These are phyloP conservation scores for Melitaea cinxia DNA, from an alignment of 1,140 invertebrate genomes.

Conservation along the genomic window DNA sequence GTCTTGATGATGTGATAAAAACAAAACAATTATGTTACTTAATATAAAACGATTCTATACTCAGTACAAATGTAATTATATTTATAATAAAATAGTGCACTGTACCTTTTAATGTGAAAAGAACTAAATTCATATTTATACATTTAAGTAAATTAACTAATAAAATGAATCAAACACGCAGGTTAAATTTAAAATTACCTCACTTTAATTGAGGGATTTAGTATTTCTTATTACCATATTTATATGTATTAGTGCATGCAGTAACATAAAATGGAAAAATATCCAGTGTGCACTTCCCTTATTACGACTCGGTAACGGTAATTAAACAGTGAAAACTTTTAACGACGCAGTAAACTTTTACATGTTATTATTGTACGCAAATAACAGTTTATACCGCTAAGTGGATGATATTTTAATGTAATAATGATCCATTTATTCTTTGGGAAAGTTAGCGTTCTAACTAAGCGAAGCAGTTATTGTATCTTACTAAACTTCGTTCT, in stretches of 20 bases:
- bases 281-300: constrained; percentile 4
- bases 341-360: constrained; percentile 46
- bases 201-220: neutral
- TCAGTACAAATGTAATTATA: no score
- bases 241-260: neutral
- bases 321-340: constrained; percentile 49
- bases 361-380: constrained; percentile 36
- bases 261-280: constrained; percentile 21
- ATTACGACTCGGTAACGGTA: constrained; percentile 22
- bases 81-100: no score
- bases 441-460: constrained; percentile 9
- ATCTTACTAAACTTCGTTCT: constrained; percentile 22
- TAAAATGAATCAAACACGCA: no score
- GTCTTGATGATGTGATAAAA: no score
- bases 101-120: no score
- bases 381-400: constrained; percentile 39
- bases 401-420: constrained; percentile 37
- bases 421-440: constrained; percentile 32
- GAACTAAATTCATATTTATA: no score
- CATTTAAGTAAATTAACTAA: no score
- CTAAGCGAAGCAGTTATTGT: constrained; percentile 13
- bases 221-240: neutral
- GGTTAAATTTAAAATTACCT: no score
- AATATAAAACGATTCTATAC: neutral
- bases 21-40: neutral